Evolutionary conservation across 2,888 invertebrate species (phyloP), one percentile per base, ranked within the genome.

Genomic region (Amphipoea oculea): DNA sequence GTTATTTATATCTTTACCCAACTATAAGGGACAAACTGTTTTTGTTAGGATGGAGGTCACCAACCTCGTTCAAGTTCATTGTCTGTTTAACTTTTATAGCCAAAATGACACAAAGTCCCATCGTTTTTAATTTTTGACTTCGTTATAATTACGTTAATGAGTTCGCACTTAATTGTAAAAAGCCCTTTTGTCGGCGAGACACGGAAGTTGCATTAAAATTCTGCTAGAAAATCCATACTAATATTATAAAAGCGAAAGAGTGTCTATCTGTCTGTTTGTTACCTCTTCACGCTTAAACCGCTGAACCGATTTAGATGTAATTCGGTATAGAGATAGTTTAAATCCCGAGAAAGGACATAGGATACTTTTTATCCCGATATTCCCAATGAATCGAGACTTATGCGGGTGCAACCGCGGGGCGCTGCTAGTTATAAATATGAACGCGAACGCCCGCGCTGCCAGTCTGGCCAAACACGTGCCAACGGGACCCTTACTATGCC

Each of bases 161-260:
- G 69, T 60, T 67, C 3, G 36, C 77, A 75, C n/a, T 75, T 76
- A 75, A 65, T 76, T 81, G 68, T 54, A 69, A 12, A 29, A 70
- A 63, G 69, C 45, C 71, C 63, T 68, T 73, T 76, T 72, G 70
- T 57, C n/a, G 48, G 17, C 23, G 36, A 36, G 71, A 83, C 79
- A 78, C 45, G 73, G 66, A 74, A 86, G 66, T 45, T 48, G 67
- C 77, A 83, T 86, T 83, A 83, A 57, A 67, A 62, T 57, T 63
- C 5, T 54, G 42, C 40, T 66, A 20, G 74, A 60, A 67, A 29
- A 29, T 36, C 36, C 36, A 36, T 36, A 36, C 36, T 36, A 36
- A 36, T 36, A 36, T 36, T 36, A 36, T 36, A 36, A 36, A 2
- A 3, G 36, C 36, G 36, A 36, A 36, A 36, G 36, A 3, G 36